phyloP scores from a whole-genome alignment of 2,888 invertebrate genomes.

The Incurvaria masculella region DNA sequence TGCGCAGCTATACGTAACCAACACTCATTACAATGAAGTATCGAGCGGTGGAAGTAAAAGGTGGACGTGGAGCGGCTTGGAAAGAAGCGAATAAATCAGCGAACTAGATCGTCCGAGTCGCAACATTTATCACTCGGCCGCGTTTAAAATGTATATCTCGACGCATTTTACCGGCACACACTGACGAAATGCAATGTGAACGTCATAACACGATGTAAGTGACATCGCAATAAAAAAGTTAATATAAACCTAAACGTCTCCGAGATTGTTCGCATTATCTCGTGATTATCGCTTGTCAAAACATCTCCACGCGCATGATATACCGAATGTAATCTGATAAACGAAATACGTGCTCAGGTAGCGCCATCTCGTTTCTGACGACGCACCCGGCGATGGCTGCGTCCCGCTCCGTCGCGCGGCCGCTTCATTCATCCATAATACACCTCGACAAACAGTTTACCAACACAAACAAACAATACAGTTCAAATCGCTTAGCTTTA shows the following conservation, averaged over 20 bases:
- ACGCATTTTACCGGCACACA: neutral
- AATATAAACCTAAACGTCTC: constrained; percentile 54
- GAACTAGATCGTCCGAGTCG: neutral
- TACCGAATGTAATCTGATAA: constrained; percentile 60
- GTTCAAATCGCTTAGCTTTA: constrained; percentile 55
- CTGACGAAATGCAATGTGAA: neutral
- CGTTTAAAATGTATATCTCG: neutral
- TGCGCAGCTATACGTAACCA: no score
- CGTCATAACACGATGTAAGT: constrained; percentile 1
- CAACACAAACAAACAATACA: constrained; percentile 58
- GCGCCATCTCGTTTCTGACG: neutral
- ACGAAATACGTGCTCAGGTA: constrained; percentile 44
- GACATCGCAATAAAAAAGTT: constrained; percentile 41
- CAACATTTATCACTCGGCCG: neutral
- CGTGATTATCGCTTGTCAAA: constrained; percentile 60
- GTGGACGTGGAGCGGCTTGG: no score
- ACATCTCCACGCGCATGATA: constrained; percentile 58
- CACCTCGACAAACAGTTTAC: constrained; percentile 54
- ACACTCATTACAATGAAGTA: no score
- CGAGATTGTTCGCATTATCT: constrained; percentile 56
- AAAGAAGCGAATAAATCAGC: neutral
- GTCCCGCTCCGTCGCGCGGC: constrained; percentile 41
- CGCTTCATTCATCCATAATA: constrained; percentile 58
- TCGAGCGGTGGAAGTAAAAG: no score
- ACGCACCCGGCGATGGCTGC: constrained; percentile 15